Base-by-base conservation (phyloP, 2,113 vertebrate species). In the Circaetus cinerascens region DNA sequence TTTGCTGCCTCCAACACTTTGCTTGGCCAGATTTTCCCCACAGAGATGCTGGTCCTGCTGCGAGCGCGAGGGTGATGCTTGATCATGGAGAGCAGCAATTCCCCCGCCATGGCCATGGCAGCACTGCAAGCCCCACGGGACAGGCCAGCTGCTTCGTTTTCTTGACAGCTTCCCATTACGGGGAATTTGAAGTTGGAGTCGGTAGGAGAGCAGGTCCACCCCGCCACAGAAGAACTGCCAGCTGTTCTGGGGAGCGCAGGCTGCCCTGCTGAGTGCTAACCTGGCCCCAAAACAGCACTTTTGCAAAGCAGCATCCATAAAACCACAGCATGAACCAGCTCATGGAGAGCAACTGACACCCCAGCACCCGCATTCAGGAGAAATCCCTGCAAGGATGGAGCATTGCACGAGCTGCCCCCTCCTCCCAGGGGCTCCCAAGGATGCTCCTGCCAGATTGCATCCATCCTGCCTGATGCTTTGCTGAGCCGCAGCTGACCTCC, bases 101-200 rank as follows among this genome's bases (percentile, higher is more conserved):
- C 48, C 50, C 41, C 21, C 6, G 1, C 43, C 83, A 60, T 3
- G 8, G 77, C 63, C 56, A 45, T 0, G 0, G 36, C 77, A 57
- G 46, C 0, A 2, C 79, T n/a, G 51, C 0, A 2, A 87, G 56
- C 62, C 88, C 59, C 60, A 20, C 0, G 1, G 92, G 29, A 90
- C 1, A 0, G 48, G 75, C 38, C 48, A 75, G 92, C 68, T 86
- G 84, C 73, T 95, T 90, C 16, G 1, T 82, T 66, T 73, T 59
- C 85, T 34, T 77, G 84, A 94, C 88, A 89, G 59, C 77, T 95
- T 94, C 89, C 81, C 94, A 75, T 51, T 63, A 69, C 0, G 1
- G 32, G 19, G 64, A 85, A 69, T 57, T 59, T 41, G 59, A 66
- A 91, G 90, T 5, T 2, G 12, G 51, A 53, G 51, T 30, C 27